phyloP scores from a whole-genome alignment of 2,113 vertebrate genomes.

The Entomyzon cyanotis region DNA sequence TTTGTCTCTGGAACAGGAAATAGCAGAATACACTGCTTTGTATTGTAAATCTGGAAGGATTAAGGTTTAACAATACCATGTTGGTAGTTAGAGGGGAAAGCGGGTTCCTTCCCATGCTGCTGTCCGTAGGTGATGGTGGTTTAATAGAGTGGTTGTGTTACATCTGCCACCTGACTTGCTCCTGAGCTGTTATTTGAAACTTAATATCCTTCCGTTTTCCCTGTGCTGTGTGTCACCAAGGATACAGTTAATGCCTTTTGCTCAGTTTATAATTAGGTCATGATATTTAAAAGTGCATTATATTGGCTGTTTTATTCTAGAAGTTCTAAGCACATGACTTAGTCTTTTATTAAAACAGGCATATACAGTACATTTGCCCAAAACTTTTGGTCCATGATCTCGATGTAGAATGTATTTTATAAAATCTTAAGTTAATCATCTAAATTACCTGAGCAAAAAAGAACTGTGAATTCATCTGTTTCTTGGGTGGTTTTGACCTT shows the following conservation, averaged over 20 bases:
- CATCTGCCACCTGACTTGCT: not conserved
- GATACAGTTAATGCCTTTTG: constrained; percentile 10
- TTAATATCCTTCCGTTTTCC: constrained; percentile 4
- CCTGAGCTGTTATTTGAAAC: constrained; percentile 26
- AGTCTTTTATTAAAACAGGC: not conserved
- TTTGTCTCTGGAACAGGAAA: not conserved
- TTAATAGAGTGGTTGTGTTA: not conserved
- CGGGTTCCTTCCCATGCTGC: not conserved
- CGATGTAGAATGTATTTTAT: not conserved
- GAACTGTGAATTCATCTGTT: not conserved
- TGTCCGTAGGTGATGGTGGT: rapidly evolving
- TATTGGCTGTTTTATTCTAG: not conserved
- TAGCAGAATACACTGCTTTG: not conserved
- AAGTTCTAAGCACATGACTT: not conserved
- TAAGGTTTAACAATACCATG: not conserved
- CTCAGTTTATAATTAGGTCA: constrained; percentile 5
- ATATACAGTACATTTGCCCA: not conserved
- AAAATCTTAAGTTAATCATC: not conserved
- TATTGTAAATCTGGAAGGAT: not conserved
- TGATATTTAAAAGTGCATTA: not conserved
- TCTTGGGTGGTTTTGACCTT: not conserved
- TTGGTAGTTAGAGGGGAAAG: not conserved
- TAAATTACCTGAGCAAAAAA: not conserved
- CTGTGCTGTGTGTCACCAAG: constrained; percentile 9
- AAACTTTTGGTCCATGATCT: not conserved